These are phyloP conservation scores for Hippolais icterina DNA, from an alignment of 2,113 vertebrate genomes.

Conservation along the genomic window DNA sequence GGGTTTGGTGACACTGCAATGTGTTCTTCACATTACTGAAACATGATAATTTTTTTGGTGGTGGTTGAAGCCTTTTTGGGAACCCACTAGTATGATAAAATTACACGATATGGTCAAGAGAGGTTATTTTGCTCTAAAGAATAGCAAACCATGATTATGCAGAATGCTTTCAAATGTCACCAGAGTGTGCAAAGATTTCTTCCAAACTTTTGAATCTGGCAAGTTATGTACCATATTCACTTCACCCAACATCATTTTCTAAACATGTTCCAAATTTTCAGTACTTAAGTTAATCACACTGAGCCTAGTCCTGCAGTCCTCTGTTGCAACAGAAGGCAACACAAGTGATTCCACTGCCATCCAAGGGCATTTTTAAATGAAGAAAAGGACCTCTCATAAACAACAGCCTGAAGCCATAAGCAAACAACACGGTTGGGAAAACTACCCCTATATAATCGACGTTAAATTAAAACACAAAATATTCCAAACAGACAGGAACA, in stretches of 20 bases:
- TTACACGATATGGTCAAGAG: neutral
- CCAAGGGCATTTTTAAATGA: neutral
- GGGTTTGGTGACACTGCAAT: neutral
- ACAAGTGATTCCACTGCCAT: neutral
- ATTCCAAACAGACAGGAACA: neutral
- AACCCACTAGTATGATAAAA: neutral
- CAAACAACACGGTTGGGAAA: neutral
- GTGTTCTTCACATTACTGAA: neutral
- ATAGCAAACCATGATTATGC: neutral
- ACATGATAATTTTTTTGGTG: neutral
- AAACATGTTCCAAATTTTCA: neutral
- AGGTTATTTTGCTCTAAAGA: neutral
- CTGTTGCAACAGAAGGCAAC: neutral
- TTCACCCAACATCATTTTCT: neutral
- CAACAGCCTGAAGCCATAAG: neutral
- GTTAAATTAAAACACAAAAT: neutral
- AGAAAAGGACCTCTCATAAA: neutral
- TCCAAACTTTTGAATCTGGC: neutral
- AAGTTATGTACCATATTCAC: neutral
- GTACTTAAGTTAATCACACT: neutral
- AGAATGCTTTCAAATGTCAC: neutral
- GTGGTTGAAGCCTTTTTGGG: neutral
- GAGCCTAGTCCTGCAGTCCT: neutral
- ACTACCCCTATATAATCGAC: neutral
- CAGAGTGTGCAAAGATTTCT: neutral